Conservation (phyloP, 2,888 invertebrate species). For the Ptychoptera contaminata region DNA sequence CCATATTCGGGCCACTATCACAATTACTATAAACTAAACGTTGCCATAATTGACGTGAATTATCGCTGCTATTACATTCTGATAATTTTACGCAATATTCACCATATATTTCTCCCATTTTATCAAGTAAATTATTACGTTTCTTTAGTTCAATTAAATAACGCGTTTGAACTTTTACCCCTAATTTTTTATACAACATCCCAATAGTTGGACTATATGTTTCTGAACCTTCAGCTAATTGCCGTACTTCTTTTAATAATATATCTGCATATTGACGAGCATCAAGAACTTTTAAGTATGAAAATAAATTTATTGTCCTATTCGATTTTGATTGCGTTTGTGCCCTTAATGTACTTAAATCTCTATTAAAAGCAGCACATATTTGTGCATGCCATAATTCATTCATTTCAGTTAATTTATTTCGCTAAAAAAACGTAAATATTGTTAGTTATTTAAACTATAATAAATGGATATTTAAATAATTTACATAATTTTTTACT, state of each 20-base stretch:
- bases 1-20: slow-evolving; percentile 39
- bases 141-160: slow-evolving; percentile 50
- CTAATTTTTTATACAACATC: slow-evolving; percentile 48
- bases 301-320: slow-evolving; percentile 45
- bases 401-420: slow-evolving; percentile 44
- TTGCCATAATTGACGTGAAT: slow-evolving; percentile 61
- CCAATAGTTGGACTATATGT: slow-evolving; percentile 57
- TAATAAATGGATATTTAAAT: not conserved
- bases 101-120: slow-evolving; percentile 42
- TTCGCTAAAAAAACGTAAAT: slow-evolving; percentile 33
- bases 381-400: slow-evolving; percentile 49
- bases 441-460: slow-evolving; percentile 3
- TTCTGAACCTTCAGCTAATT: slow-evolving; percentile 61
- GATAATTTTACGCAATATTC: slow-evolving; percentile 51
- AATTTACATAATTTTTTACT: slow-evolving; percentile 33
- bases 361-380: slow-evolving; percentile 46
- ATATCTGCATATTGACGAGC: slow-evolving; percentile 43
- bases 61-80: slow-evolving; percentile 28
- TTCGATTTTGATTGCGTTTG: slow-evolving; percentile 38
- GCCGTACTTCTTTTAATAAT: slow-evolving; percentile 51
- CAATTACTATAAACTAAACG: slow-evolving; percentile 37
- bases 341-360: slow-evolving; percentile 46
- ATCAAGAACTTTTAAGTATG: slow-evolving; percentile 51
- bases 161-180: slow-evolving; percentile 47
- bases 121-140: slow-evolving; percentile 46